Conservation (phyloP, 2,113 vertebrate species). For the Phodopus roborovskii region DNA sequence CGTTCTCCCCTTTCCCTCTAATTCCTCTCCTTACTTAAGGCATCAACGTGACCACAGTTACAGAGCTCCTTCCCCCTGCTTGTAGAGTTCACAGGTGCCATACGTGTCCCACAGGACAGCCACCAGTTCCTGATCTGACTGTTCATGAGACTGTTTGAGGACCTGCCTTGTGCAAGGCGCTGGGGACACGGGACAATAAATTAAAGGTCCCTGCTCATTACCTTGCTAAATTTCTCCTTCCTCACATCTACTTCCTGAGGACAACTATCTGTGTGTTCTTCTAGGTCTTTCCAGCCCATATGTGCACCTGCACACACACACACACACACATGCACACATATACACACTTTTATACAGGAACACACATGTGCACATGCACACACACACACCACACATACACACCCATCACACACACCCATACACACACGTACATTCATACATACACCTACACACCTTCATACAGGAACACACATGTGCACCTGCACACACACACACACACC, state of each 20-base stretch:
- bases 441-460: too few species aligned
- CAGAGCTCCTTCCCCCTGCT: neutral
- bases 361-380: too few species aligned
- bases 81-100: neutral
- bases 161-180: accelerated
- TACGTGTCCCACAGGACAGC: accelerated
- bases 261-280: neutral
- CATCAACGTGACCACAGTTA: neutral
- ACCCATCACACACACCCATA: too few species aligned
- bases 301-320: too few species aligned
- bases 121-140: neutral
- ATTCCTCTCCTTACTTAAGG: neutral
- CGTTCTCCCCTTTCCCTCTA: neutral
- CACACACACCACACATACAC: too few species aligned
- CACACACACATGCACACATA: too few species aligned
- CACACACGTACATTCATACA: too few species aligned
- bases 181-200: neutral
- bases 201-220: neutral
- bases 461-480: accelerated
- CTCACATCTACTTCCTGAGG: neutral
- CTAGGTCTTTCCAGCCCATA: neutral
- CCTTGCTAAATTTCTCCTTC: neutral
- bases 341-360: accelerated
- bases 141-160: neutral
- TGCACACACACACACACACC: too few species aligned